Conservation (phyloP, 2,888 invertebrate genomes). For the Beris chalybata region DNA sequence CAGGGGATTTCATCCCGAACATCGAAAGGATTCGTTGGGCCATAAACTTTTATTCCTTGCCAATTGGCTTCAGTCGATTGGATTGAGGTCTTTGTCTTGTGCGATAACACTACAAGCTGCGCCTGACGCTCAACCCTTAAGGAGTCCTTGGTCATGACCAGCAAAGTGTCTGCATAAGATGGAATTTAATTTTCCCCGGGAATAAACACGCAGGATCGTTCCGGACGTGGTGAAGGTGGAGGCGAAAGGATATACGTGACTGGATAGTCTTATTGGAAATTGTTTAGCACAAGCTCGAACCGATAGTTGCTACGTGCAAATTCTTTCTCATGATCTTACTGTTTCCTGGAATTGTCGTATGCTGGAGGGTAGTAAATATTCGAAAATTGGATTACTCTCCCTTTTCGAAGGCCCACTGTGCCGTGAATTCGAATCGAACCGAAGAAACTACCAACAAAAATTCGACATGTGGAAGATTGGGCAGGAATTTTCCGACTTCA, state of each 20-base stretch:
- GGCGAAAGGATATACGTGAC: conserved; percentile 25
- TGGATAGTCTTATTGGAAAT: conserved; percentile 31
- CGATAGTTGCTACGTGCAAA: conserved; percentile 20
- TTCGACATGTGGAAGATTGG: too few relatives aligned
- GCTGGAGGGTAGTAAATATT: conserved; percentile 1
- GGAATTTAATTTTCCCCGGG: background rate
- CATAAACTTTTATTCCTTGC: conserved; percentile 10
- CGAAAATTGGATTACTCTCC: conserved; percentile 30
- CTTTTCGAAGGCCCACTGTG: conserved; percentile 23
- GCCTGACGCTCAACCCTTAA: too few relatives aligned
- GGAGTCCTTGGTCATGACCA: too few relatives aligned
- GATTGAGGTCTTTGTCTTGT: background rate
- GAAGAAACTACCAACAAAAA: background rate
- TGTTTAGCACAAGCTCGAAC: conserved; percentile 23
- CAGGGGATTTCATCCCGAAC: too few relatives aligned
- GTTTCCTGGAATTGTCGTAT: background rate
- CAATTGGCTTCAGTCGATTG: conserved; percentile 8
- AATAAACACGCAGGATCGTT: conserved; percentile 6
- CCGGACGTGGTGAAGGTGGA: background rate
- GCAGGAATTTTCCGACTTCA: too few relatives aligned
- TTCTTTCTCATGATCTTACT: conserved; percentile 1
- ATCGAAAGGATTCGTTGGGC: background rate
- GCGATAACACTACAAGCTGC: background rate
- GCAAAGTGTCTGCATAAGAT: background rate
- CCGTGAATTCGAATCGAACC: conserved; percentile 20